Conservation (phyloP, 2,113 vertebrate species). For the Gymnocephalus cernua region DNA sequence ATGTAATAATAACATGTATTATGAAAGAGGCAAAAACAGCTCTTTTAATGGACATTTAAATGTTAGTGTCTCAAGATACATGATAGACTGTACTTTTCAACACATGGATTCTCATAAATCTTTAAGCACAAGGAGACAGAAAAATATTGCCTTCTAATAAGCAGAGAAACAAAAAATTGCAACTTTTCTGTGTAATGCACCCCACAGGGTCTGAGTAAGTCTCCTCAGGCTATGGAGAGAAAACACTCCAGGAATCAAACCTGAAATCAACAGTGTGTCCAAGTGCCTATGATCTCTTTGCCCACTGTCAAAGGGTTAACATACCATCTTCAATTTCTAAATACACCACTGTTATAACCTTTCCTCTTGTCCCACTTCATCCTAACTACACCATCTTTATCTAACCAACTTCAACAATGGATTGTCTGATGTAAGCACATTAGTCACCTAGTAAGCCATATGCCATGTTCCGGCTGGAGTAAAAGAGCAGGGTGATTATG, state of each 20-base stretch:
- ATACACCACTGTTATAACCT: not conserved
- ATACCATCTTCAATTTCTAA: not conserved
- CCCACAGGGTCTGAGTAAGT: not conserved
- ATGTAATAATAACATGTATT: not conserved
- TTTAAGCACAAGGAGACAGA: not conserved
- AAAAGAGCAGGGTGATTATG: slow-evolving; percentile 41
- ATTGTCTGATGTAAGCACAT: slow-evolving; percentile 25
- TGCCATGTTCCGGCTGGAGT: slow-evolving; percentile 28
- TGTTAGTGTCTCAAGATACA: slow-evolving; percentile 2
- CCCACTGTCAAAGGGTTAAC: not conserved
- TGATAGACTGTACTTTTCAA: not conserved
- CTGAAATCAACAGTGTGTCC: not conserved
- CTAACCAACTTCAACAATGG: not conserved
- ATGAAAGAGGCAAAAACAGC: not conserved
- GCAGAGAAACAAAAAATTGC: not conserved
- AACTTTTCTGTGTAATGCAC: not conserved
- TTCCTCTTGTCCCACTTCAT: not conserved
- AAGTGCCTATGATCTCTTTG: not conserved
- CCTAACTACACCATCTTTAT: slow-evolving; percentile 17
- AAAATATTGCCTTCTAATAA: not conserved
- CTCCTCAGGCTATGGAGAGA: not conserved
- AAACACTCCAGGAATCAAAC: slow-evolving; percentile 11
- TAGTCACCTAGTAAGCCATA: slow-evolving; percentile 27
- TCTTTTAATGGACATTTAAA: not conserved
- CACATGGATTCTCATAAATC: slow-evolving; percentile 4